phyloP scores from a whole-genome alignment of 2,888 invertebrate species.

The Leptinotarsa peninsularis region DNA sequence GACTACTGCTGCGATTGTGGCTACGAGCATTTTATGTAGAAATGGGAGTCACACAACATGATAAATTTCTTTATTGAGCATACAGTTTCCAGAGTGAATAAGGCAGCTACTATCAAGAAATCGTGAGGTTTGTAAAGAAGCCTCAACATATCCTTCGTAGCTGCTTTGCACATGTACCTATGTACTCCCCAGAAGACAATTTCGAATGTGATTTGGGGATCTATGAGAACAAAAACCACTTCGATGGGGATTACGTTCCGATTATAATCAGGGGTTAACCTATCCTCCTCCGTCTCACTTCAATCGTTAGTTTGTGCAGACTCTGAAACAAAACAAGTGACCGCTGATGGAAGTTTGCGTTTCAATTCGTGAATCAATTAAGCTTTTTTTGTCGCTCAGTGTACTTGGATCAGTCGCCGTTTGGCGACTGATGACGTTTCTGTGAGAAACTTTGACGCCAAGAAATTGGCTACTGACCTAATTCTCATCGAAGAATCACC shows the following conservation, averaged over 20 bases:
- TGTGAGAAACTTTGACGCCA: neutral
- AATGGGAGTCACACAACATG: no score
- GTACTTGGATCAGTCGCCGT: neutral
- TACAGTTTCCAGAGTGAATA: no score
- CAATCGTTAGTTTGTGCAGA: neutral
- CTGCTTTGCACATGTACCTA: no score
- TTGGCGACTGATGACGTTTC: neutral
- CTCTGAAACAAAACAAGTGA: slow-evolving; percentile 3
- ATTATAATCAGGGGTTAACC: slow-evolving; percentile 1
- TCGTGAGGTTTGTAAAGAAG: no score
- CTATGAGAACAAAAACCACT: neutral
- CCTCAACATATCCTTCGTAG: no score
- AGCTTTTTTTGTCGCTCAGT: neutral
- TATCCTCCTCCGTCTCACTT: neutral
- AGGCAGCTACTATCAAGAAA: no score
- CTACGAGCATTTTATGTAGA: no score
- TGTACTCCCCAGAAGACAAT: no score
- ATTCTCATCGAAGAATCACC: no score
- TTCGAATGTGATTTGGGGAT: no score
- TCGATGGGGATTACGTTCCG: neutral
- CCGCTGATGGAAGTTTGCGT: neutral
- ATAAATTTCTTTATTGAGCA: no score
- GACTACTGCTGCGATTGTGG: no score
- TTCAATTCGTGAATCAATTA: neutral
- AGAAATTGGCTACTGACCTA: neutral